Evolutionary conservation across 1,140 invertebrate species (phyloP), one percentile per base, ranked within the genome.

Genomic region (Heliconius himera): DNA sequence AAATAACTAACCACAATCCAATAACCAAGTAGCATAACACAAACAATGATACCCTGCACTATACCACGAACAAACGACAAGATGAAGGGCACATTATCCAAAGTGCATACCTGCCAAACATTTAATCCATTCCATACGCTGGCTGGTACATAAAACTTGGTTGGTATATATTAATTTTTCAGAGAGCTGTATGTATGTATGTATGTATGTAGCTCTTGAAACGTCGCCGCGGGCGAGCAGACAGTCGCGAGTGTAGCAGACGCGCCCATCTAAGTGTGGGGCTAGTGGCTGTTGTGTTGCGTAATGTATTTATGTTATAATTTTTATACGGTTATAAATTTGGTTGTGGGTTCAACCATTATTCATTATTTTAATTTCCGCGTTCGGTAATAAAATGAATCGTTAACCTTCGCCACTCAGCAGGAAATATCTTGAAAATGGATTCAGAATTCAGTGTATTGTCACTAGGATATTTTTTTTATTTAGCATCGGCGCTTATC

Each of bases 131-230:
- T 81, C 77, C 82, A 81, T 80, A 79, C 78, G 83, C 80, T 81
- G 78, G 75, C 85, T 46, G 13, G 83, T 75, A 84, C 84, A 88
- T 87, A 88, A 87, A 88, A 86, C 84, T 85, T 81, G 81, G 79
- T 90, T 81, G 81, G 79, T 90, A 87, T 91, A 89, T 91, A 91
- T 93, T 91, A 91, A 91, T 93, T 91, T 93, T 93, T 93, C 90
- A 91, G 86, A 88, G 87, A 83, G 87, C 87, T 87, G 86, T 88
- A 86, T 82, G 82, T 82, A 9, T 82, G 82, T 82, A 84, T 82
- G 82, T 82, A 84, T 82, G 82, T 82, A 56, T 82, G 82, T 82
- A 84, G 89, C 90, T 93, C 90, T 90, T 89, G 88, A 86, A 86
- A 87, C 89, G 89, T 90, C 88, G 91, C 91, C 90, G 90, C 85